Percentiles rank a stretch among this genome's conserved stretches.
Evolutionary conservation across 1,140 invertebrate genomes (phyloP).

Genomic region (Trichomalopsis sarcophagae): DNA sequence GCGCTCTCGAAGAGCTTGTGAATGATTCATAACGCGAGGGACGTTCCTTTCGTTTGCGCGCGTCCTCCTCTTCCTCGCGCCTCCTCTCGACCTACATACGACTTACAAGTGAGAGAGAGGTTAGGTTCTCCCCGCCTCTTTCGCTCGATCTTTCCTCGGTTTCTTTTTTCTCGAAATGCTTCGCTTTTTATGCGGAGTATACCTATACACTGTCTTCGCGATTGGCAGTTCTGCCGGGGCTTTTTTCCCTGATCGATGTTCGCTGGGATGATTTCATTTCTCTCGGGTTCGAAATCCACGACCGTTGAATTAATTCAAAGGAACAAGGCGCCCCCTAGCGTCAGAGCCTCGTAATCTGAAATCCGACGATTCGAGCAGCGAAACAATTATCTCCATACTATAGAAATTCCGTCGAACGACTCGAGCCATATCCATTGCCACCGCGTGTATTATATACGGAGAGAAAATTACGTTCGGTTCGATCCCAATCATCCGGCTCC

Average conservation of each 20-base stretch:
- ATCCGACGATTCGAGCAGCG: not conserved
- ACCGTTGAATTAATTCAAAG: too few species aligned
- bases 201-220: not conserved
- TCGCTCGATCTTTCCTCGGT: not conserved
- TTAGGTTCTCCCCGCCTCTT: not conserved
- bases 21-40: constrained; percentile 70
- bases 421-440: not conserved
- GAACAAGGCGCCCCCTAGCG: too few species aligned
- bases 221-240: not conserved
- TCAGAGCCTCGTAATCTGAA: not conserved
- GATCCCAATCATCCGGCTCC: constrained; percentile 8
- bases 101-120: not conserved
- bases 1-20: constrained; percentile 46
- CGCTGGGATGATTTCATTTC: too few species aligned
- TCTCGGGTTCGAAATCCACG: too few species aligned
- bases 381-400: not conserved
- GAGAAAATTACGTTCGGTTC: constrained; percentile 49
- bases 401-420: not conserved
- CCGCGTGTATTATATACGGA: constrained; percentile 12
- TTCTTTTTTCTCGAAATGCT: not conserved
- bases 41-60: constrained; percentile 46
- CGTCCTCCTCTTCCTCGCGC: constrained; percentile 41
- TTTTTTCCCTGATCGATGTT: not conserved
- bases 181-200: not conserved
- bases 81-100: constrained; percentile 20